These are phyloP conservation scores for Onthophagus sagittarius DNA, from an alignment of 2,888 invertebrate genomes.

Conservation along the genomic window DNA sequence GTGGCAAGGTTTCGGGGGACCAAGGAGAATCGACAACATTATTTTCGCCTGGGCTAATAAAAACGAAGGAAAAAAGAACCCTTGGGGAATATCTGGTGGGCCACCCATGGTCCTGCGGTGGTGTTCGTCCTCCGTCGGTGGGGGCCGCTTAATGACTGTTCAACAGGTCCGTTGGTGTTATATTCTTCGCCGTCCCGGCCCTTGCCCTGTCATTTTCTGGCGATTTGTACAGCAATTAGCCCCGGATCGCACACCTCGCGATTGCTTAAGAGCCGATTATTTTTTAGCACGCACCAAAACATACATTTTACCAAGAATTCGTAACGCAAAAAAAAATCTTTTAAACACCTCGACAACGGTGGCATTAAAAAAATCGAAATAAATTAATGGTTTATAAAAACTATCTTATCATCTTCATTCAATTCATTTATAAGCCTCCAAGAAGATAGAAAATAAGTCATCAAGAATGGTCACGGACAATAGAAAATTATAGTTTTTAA, in stretches of 20 bases:
- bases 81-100: constrained; percentile 10
- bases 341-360: background rate
- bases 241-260: background rate
- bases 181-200: constrained; percentile 37
- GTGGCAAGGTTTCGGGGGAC: constrained; percentile 3
- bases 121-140: constrained; percentile 8
- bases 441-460: constrained; percentile 14
- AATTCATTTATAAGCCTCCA: background rate
- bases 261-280: background rate
- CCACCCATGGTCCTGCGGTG: constrained; percentile 19
- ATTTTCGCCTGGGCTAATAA: constrained; percentile 11
- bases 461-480: constrained; percentile 21
- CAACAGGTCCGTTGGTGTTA: constrained; percentile 35
- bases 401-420: background rate
- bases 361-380: background rate
- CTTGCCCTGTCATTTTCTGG: constrained; percentile 35
- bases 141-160: constrained; percentile 28
- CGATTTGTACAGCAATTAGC: constrained; percentile 6
- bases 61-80: constrained; percentile 3
- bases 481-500: constrained; percentile 24
- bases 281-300: background rate
- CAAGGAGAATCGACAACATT: constrained; percentile 13
- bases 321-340: background rate
- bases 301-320: background rate
- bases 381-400: too few relatives aligned